phyloP scores from a whole-genome alignment of 2,888 invertebrate genomes.

The Oeneis ivallda region DNA sequence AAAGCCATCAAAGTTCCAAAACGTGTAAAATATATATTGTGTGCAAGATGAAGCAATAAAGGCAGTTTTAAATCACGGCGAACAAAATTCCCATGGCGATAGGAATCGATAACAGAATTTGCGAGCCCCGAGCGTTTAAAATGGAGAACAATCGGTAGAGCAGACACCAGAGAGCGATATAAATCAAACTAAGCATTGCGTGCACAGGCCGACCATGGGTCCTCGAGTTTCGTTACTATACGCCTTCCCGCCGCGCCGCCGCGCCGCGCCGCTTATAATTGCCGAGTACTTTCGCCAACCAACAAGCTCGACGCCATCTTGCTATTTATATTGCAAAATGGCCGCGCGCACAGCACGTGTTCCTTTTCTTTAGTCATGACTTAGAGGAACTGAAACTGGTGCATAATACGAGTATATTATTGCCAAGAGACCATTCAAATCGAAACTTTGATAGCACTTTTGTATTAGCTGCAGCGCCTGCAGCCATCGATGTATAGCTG shows the following conservation, averaged over 20 bases:
- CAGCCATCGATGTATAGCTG: too few relatives aligned
- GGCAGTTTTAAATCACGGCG: slow-evolving; percentile 61
- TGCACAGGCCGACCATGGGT: slow-evolving; percentile 74
- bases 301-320: slow-evolving; percentile 75
- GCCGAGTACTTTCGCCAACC: slow-evolving; percentile 79
- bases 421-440: slow-evolving; percentile 8
- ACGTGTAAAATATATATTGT: background rate
- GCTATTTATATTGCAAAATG: slow-evolving; percentile 80
- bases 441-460: slow-evolving; percentile 7
- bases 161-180: slow-evolving; percentile 77
- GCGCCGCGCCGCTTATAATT: slow-evolving; percentile 71
- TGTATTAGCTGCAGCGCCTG: slow-evolving; percentile 1
- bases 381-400: slow-evolving; percentile 49
- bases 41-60: slow-evolving; percentile 52
- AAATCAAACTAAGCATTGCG: slow-evolving; percentile 79
- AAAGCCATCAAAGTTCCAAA: background rate
- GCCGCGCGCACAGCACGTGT: slow-evolving; percentile 71
- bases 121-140: slow-evolving; percentile 66
- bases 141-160: slow-evolving; percentile 73
- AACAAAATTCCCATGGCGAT: slow-evolving; percentile 64
- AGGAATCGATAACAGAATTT: slow-evolving; percentile 71
- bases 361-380: slow-evolving; percentile 70
- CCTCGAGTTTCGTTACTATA: slow-evolving; percentile 66
- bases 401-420: slow-evolving; percentile 19
- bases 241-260: slow-evolving; percentile 63